A percentile compares a stretch with the other conserved stretches of the same genome.
phyloP scores from a whole-genome alignment of 2,113 vertebrate genomes.

The Burhinus bistriatus region DNA sequence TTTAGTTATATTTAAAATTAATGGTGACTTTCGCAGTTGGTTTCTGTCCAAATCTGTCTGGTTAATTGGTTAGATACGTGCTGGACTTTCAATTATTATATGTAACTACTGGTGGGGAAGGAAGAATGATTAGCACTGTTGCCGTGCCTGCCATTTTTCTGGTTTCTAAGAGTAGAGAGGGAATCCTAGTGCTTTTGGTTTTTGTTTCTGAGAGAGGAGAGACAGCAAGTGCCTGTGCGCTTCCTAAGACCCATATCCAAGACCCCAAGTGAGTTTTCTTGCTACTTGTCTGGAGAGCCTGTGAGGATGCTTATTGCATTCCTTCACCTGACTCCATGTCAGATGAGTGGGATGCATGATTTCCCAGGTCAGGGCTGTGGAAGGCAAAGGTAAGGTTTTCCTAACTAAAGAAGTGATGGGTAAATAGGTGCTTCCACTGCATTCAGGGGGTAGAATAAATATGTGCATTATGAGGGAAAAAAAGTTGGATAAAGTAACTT shows the following conservation, averaged over 20 bases:
- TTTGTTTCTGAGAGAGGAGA: background rate
- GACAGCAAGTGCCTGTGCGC: background rate
- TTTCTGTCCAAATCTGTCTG: slow-evolving; percentile 2
- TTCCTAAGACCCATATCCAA: background rate
- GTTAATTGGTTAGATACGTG: background rate
- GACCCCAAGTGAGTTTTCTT: background rate
- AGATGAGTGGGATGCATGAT: background rate
- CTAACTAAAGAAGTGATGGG: background rate
- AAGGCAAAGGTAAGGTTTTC: background rate
- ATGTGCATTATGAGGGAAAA: background rate
- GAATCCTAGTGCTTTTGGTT: background rate
- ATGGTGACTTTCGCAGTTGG: background rate
- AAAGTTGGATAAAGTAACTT: background rate
- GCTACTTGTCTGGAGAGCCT: background rate
- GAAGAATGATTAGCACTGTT: background rate
- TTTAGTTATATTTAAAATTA: slow-evolving; percentile 12
- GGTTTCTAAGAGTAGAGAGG: background rate
- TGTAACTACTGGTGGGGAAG: background rate
- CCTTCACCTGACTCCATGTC: background rate
- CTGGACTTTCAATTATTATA: background rate
- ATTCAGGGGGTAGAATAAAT: background rate
- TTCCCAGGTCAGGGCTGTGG: background rate
- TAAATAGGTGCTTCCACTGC: background rate
- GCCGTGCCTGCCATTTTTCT: background rate
- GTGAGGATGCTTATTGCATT: background rate